phyloP scores from a whole-genome alignment of 1,140 invertebrate species.

The Drosophila pruinosa region DNA sequence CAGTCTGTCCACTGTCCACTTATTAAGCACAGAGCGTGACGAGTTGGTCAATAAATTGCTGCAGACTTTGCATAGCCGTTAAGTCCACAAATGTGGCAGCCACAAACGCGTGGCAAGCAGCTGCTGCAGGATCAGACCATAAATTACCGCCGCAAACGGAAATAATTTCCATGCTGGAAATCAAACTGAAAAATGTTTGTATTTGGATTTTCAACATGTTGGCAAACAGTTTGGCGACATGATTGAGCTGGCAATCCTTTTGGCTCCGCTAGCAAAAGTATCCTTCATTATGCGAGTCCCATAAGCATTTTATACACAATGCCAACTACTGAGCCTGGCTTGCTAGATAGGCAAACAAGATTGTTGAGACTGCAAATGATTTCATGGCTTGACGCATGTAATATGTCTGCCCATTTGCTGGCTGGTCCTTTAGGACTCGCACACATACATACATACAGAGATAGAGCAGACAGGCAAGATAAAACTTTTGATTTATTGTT shows the following conservation, averaged over 20 bases:
- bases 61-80: slow-evolving; percentile 75
- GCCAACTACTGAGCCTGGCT: too few relatives aligned
- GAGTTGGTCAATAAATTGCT: slow-evolving; percentile 44
- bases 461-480: slow-evolving; percentile 55
- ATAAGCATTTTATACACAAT: slow-evolving; percentile 17
- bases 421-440: slow-evolving; percentile 16
- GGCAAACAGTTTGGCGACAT: slow-evolving; percentile 50
- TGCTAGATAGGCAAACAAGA: slow-evolving; percentile 12
- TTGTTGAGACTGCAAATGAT: slow-evolving; percentile 40
- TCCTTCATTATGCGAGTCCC: slow-evolving; percentile 14
- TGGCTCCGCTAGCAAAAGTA: not conserved
- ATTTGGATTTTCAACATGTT: slow-evolving; percentile 62
- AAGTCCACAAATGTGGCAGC: slow-evolving; percentile 59
- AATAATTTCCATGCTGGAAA: slow-evolving; percentile 68
- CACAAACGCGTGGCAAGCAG: slow-evolving; percentile 28
- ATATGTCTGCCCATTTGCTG: slow-evolving; percentile 36
- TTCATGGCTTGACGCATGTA: slow-evolving; percentile 24
- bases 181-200: slow-evolving; percentile 28
- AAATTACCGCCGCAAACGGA: slow-evolving; percentile 72
- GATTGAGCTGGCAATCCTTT: slow-evolving; percentile 30
- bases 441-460: slow-evolving; percentile 38
- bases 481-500: slow-evolving; percentile 81
- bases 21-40: slow-evolving; percentile 47
- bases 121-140: slow-evolving; percentile 41
- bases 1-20: too few relatives aligned